Evolutionary conservation across 1,140 invertebrate genomes (phyloP).

Genomic region (Trachelipus rathkii): DNA sequence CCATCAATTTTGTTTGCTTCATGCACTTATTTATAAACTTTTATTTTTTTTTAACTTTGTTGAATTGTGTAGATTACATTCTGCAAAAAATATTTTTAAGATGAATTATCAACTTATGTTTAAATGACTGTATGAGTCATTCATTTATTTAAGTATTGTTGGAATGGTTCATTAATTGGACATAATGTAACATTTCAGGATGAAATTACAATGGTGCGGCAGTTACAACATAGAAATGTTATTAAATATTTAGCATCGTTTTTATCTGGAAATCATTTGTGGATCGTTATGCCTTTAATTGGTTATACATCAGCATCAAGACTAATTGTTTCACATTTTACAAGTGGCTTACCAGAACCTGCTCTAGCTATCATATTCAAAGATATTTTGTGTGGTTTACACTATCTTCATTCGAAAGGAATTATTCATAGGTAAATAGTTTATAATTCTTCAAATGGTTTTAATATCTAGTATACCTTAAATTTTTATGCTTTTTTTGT

Average conservation of each 20-base stretch:
- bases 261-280: background rate
- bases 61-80: background rate
- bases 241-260: background rate
- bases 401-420: slow-evolving; percentile 77
- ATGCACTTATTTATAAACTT: background rate
- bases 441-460: background rate
- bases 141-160: background rate
- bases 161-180: background rate
- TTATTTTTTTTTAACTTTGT: background rate
- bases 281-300: background rate
- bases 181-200: too few species aligned
- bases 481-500: background rate
- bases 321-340: slow-evolving; percentile 71
- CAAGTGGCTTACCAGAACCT: slow-evolving; percentile 71
- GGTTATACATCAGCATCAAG: slow-evolving; percentile 62
- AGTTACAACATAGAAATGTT: slow-evolving; percentile 5
- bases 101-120: background rate
- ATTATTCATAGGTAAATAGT: slow-evolving; percentile 73
- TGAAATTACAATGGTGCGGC: background rate
- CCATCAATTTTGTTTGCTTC: too few species aligned
- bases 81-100: background rate
- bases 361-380: slow-evolving; percentile 72
- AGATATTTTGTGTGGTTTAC: slow-evolving; percentile 71
- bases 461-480: background rate
- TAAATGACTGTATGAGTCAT: background rate